These are phyloP conservation scores for Monomorium pharaonis DNA, from an alignment of 1,140 invertebrate genomes.

Conservation along the genomic window DNA sequence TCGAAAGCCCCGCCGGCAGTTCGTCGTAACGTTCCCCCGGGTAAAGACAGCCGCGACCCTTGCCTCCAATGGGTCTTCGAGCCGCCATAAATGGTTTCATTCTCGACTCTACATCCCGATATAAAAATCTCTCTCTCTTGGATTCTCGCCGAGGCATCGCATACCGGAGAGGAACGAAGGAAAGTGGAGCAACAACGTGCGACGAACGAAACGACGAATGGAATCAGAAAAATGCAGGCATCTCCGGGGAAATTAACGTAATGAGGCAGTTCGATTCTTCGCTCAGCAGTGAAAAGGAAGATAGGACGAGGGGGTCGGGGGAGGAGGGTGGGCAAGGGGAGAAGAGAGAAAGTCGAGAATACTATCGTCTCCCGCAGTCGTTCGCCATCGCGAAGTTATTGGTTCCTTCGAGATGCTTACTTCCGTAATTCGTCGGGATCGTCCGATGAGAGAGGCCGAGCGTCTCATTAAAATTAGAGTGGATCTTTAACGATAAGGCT, in stretches of 20 bases:
- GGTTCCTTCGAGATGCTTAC: constrained; percentile 72
- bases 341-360: constrained; percentile 24
- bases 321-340: too few species aligned
- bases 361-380: constrained; percentile 56
- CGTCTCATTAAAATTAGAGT: constrained; percentile 64
- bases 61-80: constrained; percentile 70
- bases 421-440: constrained; percentile 69
- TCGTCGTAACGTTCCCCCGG: constrained; percentile 69
- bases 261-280: constrained; percentile 79
- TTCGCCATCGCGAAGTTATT: constrained; percentile 64
- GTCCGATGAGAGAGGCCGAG: constrained; percentile 52
- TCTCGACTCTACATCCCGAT: constrained; percentile 73
- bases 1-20: constrained; percentile 41
- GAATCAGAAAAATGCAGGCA: constrained; percentile 80
- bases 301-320: not conserved
- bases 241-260: constrained; percentile 82
- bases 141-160: constrained; percentile 34
- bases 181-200: constrained; percentile 68
- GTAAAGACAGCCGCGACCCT: constrained; percentile 69
- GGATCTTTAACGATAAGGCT: constrained; percentile 45
- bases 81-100: constrained; percentile 79
- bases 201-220: constrained; percentile 71
- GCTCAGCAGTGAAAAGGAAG: constrained; percentile 18
- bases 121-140: constrained; percentile 70
- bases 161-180: constrained; percentile 29